A percentile compares a stretch with the other conserved stretches of the same genome.
These are phyloP conservation scores for Xestoiulus laeticollis DNA, from an alignment of 2,888 invertebrate genomes.

Conservation along the genomic window DNA sequence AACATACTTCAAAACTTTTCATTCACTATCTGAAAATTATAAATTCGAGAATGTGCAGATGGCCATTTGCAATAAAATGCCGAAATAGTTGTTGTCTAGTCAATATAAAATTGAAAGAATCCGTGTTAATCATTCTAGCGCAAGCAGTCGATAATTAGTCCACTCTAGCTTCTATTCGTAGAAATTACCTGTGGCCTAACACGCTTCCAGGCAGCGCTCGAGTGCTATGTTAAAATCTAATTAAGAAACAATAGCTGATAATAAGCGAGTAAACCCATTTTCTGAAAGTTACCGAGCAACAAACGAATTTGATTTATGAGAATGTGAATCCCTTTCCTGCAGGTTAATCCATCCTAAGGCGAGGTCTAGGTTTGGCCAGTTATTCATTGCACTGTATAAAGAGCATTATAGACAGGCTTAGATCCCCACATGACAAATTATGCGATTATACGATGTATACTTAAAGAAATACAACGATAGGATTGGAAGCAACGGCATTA, in stretches of 20 bases:
- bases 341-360: not conserved
- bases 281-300: not conserved
- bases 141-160: not conserved
- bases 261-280: not conserved
- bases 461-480: not conserved
- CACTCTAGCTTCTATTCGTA: not conserved
- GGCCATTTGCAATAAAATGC: not conserved
- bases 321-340: not conserved
- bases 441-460: not conserved
- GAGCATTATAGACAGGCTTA: not conserved
- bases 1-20: not conserved
- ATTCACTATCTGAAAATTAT: not conserved
- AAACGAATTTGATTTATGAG: not conserved
- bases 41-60: not conserved
- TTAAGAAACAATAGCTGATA: slow-evolving; percentile 6
- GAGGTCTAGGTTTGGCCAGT: not conserved
- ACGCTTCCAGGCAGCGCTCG: not conserved
- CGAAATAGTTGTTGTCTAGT: not conserved
- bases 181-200: not conserved
- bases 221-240: not conserved
- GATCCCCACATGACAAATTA: not conserved
- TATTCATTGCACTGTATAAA: not conserved
- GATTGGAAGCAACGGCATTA: not conserved
- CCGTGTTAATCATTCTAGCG: not conserved
- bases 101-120: not conserved